A percentile compares a stretch with the other conserved stretches of the same genome.
Evolutionary conservation across 2,888 invertebrate genomes (phyloP).

Genomic region (Branchipolynoe longqiensis): DNA sequence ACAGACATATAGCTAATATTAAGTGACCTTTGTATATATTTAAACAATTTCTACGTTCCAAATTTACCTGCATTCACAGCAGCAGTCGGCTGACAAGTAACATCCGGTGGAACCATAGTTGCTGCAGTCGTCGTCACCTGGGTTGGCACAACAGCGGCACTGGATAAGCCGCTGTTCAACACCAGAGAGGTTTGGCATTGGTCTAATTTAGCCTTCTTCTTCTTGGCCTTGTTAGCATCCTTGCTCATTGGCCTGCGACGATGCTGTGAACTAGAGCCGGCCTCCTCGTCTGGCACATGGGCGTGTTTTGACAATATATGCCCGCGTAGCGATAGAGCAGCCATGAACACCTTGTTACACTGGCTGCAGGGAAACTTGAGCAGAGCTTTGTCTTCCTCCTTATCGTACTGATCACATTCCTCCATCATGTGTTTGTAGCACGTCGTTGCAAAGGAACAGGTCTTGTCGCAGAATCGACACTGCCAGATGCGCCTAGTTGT

Average conservation of each 20-base stretch:
- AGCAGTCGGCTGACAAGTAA: no score
- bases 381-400: conserved; percentile 41
- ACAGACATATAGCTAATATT: no score
- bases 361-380: conserved; percentile 54
- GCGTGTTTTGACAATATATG: conserved; percentile 42
- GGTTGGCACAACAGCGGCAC: not conserved
- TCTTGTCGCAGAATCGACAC: conserved; percentile 44
- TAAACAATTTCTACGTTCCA: no score
- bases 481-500: conserved; percentile 25
- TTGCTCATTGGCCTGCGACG: not conserved
- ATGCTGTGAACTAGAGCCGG: conserved; percentile 12
- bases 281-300: conserved; percentile 43
- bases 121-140: no score
- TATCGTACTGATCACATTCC: conserved; percentile 39
- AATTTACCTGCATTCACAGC: no score
- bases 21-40: no score
- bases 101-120: no score
- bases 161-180: no score
- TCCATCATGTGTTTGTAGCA: conserved; percentile 52
- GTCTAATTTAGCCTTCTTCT: not conserved
- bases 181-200: no score
- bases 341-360: conserved; percentile 57
- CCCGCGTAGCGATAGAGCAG: conserved; percentile 26
- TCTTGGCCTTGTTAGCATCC: conserved; percentile 20
- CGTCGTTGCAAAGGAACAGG: not conserved